Percentiles rank a stretch among this genome's conserved stretches.
Evolutionary conservation across 2,888 invertebrate genomes (phyloP).

Genomic region (Cheilosia vernalis): DNA sequence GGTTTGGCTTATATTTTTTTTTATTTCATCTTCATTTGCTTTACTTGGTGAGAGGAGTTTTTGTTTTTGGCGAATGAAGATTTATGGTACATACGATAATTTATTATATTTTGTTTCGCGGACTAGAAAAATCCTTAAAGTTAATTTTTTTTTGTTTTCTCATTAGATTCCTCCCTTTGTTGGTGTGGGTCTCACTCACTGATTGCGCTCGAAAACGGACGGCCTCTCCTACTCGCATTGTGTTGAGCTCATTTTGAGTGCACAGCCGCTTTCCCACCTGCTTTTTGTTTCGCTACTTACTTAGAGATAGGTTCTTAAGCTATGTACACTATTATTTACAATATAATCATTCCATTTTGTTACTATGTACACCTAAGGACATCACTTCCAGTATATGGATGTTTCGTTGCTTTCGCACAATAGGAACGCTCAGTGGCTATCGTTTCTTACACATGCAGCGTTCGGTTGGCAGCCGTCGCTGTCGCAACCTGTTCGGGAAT

Average conservation of each 20-base stretch:
- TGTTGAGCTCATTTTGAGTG: conserved; percentile 9
- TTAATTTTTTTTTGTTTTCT: conserved; percentile 38
- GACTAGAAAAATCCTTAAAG: conserved; percentile 75
- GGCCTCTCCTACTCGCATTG: conserved; percentile 1
- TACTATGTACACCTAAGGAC: conserved; percentile 74
- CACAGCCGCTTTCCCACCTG: conserved; percentile 51
- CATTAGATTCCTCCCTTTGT: conserved; percentile 2
- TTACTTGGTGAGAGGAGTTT: neutral
- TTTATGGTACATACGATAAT: conserved; percentile 45
- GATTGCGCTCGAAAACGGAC: conserved; percentile 45
- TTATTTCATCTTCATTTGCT: conserved; percentile 12
- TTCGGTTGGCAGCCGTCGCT: conserved; percentile 73
- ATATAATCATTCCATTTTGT: conserved; percentile 41
- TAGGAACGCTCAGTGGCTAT: conserved; percentile 50
- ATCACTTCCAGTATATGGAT: conserved; percentile 63
- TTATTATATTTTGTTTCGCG: conserved; percentile 49
- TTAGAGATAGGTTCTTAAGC: conserved; percentile 58
- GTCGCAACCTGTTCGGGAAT: conserved; percentile 76
- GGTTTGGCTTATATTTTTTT: conserved; percentile 26
- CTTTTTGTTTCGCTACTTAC: conserved; percentile 20
- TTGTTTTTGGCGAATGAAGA: conserved; percentile 30
- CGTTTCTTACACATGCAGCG: conserved; percentile 78
- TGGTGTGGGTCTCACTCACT: conserved; percentile 66
- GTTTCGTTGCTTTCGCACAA: conserved; percentile 70
- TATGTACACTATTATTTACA: conserved; percentile 74